Percentiles rank a stretch among this genome's conserved stretches.
phyloP scores from a whole-genome alignment of 2,113 vertebrate genomes.

The Cavia aperea region DNA sequence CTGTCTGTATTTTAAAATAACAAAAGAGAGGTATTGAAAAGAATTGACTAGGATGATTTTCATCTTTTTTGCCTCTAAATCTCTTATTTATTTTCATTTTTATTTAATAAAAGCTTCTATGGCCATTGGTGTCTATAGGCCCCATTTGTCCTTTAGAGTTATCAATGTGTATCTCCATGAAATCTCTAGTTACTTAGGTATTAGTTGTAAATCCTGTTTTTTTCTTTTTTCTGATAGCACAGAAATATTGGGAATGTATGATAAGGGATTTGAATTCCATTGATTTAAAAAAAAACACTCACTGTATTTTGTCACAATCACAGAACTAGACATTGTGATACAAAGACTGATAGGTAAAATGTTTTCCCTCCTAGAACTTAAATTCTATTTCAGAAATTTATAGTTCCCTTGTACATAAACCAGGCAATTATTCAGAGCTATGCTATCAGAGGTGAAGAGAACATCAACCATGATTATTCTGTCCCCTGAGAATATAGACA shows the following conservation, averaged over 20 bases:
- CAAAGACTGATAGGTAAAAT: background rate
- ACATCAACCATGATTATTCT: background rate
- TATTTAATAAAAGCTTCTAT: background rate
- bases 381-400: background rate
- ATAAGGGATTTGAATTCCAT: background rate
- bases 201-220: background rate
- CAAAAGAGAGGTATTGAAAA: background rate
- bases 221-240: background rate
- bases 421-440: background rate
- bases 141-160: background rate
- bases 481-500: background rate
- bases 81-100: background rate
- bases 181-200: accelerated
- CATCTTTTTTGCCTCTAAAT: background rate
- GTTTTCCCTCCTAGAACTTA: background rate
- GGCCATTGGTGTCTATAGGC: accelerated
- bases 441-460: background rate
- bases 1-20: background rate
- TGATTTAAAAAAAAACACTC: background rate
- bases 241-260: background rate
- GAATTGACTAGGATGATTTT: background rate
- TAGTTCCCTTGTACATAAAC: background rate
- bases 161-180: background rate
- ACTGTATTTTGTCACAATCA: background rate
- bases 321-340: background rate